Evolutionary conservation across 1,140 invertebrate genomes (phyloP), one percentile per base, ranked within the genome.

Genomic region (Grapholita molesta): DNA sequence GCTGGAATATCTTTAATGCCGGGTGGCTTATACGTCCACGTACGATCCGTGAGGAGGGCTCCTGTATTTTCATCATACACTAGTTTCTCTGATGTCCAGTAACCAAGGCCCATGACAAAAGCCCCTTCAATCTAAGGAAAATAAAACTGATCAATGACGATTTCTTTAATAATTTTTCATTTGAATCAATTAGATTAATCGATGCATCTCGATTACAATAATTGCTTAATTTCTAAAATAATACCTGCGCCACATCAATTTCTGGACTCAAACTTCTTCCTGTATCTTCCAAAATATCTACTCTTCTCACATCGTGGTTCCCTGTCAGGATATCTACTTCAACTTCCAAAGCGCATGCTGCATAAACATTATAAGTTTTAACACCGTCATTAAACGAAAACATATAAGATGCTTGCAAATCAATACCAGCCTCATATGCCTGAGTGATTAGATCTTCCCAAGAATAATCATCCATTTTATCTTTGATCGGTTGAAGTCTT

Each of bases 21-120:
- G 2, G 96, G 97, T 9, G 95, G 94, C 80, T 97, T 97, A 84
- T 98, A 98, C 69, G 94, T 96, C 97, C 97, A 98, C 42, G 96
- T 96, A 66, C 95, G 93, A 79, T 95, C 94, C 9, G 96, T 97
- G 0, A 96, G 90, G 5, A 96, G 84, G 70, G 92, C 86, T 9
- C 95, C 96, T 66, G 93, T 95, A 21, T 92, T 76, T 12, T 91
- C 77, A 79, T 96, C 94, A 75, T 95, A 96, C 4, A 95, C 90
- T 30, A 97, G 78, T 70, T 96, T 93, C 84, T 98, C 97, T 5
- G 92, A 93, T 0, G 96, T 94, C 94, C 95, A 97, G 75, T 96
- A 96, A 3, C 97, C 97, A 9, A 97, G 79, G 4, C 96, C 97
- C 97, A 98, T 98, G 0, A 97, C 92, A 83, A 97, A 97, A 0